These are phyloP conservation scores for Tiliacea citrago DNA, from an alignment of 2,888 invertebrate genomes.

Conservation along the genomic window DNA sequence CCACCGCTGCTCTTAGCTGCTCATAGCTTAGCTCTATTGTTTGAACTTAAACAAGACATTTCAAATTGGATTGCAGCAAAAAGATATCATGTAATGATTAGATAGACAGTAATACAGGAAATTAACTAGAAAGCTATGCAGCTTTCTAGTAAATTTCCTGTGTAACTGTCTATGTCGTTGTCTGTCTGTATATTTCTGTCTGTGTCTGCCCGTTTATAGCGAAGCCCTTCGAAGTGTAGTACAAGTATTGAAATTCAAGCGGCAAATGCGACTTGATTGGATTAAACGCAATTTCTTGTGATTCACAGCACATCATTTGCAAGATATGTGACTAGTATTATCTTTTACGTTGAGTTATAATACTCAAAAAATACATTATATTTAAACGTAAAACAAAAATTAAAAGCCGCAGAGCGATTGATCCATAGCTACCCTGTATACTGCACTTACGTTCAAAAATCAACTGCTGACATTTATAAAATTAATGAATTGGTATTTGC, in stretches of 20 bases:
- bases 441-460: neutral
- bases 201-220: slow-evolving; percentile 35
- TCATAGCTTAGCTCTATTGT: too few species aligned
- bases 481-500: neutral
- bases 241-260: slow-evolving; percentile 24
- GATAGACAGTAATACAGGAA: slow-evolving; percentile 24
- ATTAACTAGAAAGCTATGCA: slow-evolving; percentile 33
- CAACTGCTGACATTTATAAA: neutral
- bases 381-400: too few species aligned
- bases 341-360: neutral
- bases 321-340: neutral
- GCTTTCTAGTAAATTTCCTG: too few species aligned
- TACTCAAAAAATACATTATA: neutral
- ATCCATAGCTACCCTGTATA: neutral
- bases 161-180: too few species aligned
- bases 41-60: too few species aligned
- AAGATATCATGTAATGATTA: slow-evolving; percentile 20
- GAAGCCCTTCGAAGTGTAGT: slow-evolving; percentile 22
- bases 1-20: too few species aligned
- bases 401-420: neutral
- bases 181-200: too few species aligned
- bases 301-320: neutral
- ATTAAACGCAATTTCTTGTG: neutral
- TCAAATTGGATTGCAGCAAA: neutral
- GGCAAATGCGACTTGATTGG: neutral